Percentiles rank a stretch among this genome's conserved stretches.
Evolutionary conservation across 2,888 invertebrate species (phyloP).

Genomic region (Pollenia angustigena): DNA sequence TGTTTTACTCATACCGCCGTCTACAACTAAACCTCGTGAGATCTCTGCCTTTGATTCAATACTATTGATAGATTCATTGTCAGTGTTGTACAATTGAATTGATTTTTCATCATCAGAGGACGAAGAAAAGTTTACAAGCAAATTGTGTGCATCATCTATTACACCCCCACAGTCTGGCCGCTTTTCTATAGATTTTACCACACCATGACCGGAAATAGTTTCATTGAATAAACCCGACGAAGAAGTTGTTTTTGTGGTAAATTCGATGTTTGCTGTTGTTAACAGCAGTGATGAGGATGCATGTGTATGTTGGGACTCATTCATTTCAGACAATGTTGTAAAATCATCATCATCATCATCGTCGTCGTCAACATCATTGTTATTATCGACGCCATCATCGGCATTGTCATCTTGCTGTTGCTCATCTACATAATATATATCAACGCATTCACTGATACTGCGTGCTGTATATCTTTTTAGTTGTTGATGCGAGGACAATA

Average conservation of each 20-base stretch:
- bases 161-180: slow-evolving; percentile 29
- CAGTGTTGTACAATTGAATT: slow-evolving; percentile 84
- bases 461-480: slow-evolving; percentile 77
- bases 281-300: slow-evolving; percentile 74
- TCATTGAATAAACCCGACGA: slow-evolving; percentile 65
- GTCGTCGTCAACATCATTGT: slow-evolving; percentile 76
- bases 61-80: slow-evolving; percentile 84
- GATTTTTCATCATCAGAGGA: slow-evolving; percentile 83
- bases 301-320: slow-evolving; percentile 81
- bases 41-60: slow-evolving; percentile 84
- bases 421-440: slow-evolving; percentile 73
- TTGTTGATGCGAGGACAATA: slow-evolving; percentile 56
- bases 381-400: slow-evolving; percentile 78
- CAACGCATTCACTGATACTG: slow-evolving; percentile 82
- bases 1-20: slow-evolving; percentile 54
- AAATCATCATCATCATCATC: slow-evolving; percentile 82
- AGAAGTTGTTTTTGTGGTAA: slow-evolving; percentile 76
- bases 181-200: slow-evolving; percentile 66
- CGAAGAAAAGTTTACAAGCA: slow-evolving; percentile 70
- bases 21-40: slow-evolving; percentile 80
- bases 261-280: slow-evolving; percentile 69
- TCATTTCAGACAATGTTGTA: slow-evolving; percentile 83
- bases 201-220: slow-evolving; percentile 64
- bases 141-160: slow-evolving; percentile 61
- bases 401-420: slow-evolving; percentile 76